A percentile compares a stretch with the other conserved stretches of the same genome.
These are phyloP conservation scores for Acronicta leporina DNA, from an alignment of 2,888 invertebrate genomes.

Conservation along the genomic window DNA sequence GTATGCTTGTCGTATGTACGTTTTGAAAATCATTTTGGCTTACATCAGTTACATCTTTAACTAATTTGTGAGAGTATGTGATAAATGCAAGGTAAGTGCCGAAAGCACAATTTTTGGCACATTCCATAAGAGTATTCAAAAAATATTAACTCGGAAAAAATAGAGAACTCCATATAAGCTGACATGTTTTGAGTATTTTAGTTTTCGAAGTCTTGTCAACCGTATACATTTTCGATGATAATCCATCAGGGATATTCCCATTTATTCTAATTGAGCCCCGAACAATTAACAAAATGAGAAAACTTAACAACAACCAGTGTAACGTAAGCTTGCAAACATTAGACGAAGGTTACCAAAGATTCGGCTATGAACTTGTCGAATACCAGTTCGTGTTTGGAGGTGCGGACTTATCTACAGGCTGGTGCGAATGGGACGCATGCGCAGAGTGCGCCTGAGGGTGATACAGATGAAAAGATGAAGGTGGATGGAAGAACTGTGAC, in stretches of 20 bases:
- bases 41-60: constrained; percentile 5
- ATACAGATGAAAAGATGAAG: constrained; percentile 96
- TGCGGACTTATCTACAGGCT: constrained; percentile 89
- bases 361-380: constrained; percentile 92
- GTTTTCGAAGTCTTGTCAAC: constrained; percentile 70
- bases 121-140: constrained; percentile 54
- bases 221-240: constrained; percentile 74
- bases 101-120: constrained; percentile 51
- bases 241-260: constrained; percentile 51
- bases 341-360: constrained; percentile 57
- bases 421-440: constrained; percentile 82
- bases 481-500: constrained; percentile 94
- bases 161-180: constrained; percentile 48
- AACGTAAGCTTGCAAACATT: constrained; percentile 53
- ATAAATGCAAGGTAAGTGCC: constrained; percentile 56
- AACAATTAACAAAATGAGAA: constrained; percentile 55
- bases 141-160: constrained; percentile 49
- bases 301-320: constrained; percentile 59
- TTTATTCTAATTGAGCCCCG: constrained; percentile 66
- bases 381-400: constrained; percentile 94
- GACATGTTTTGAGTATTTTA: constrained; percentile 69
- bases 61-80: constrained; percentile 29
- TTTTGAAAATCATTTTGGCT: constrained; percentile 17
- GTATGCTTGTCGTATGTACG: background rate
- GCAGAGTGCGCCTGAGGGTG: constrained; percentile 90